Conservation (phyloP, 2,113 vertebrate species). For the Pygoscelis antarcticus region DNA sequence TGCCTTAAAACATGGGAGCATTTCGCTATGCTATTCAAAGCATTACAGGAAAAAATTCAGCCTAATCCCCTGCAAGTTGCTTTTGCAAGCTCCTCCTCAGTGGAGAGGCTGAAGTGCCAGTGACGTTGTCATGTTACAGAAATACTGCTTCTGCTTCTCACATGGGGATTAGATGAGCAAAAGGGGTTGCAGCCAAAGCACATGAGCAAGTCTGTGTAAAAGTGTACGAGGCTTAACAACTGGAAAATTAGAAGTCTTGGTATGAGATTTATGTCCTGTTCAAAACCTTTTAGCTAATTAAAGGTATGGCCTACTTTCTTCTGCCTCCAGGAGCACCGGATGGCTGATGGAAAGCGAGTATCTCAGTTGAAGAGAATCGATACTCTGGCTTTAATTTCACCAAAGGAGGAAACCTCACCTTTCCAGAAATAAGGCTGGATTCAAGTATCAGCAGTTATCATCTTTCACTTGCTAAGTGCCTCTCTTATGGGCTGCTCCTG, state of each 20-base stretch:
- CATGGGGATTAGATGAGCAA: neutral
- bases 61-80: neutral
- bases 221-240: neutral
- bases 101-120: neutral
- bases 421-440: neutral
- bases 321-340: neutral
- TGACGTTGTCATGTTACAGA: neutral
- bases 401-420: neutral
- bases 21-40: neutral
- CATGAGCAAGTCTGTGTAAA: neutral
- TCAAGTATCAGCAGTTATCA: neutral
- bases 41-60: neutral
- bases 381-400: slow-evolving; percentile 6
- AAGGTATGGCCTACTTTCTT: neutral
- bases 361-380: neutral
- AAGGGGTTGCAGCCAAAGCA: neutral
- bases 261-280: neutral
- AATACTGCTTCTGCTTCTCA: neutral
- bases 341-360: neutral
- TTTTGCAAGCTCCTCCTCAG: neutral
- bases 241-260: neutral
- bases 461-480: neutral
- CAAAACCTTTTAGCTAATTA: slow-evolving; percentile 2
- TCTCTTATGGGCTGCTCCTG: neutral
- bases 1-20: neutral